Base-by-base conservation (phyloP, 2,888 invertebrate species). In the Omphaloscelis lunosa region DNA sequence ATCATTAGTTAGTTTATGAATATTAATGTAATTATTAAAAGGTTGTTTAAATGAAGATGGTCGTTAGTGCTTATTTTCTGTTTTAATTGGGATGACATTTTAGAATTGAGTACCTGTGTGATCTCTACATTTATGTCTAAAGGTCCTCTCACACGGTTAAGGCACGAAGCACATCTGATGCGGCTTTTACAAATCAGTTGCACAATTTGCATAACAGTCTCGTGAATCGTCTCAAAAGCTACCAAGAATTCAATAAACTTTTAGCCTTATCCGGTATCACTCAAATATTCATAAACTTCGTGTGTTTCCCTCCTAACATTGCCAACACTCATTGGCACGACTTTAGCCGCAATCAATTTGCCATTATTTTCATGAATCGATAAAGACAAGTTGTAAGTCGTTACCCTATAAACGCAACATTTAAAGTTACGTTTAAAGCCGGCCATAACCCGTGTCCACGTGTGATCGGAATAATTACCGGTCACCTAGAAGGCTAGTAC, bases 391-490 rank as follows among this genome's bases (percentile, higher is more conserved):
- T 86, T 89, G 90, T 90, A 92, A 93, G 94, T 93, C 94, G 93
- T 95, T 95, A 95, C 95, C 94, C 95, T 94, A 95, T 94, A 94
- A 94, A 95, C 92, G 87, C 63, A 83, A 80, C 85, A 61, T 92
- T 91, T 92, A 92, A 90, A 92, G 91, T 93, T 94, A 84, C 87
- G 79, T 93, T 93, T 93, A 93, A 95, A 92, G 92, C 93, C 93
- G 91, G 89, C 89, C 92, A 93, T 95, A 95, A 95, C 94, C 91
- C 91, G 92, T 93, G 93, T 94, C 94, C 95, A 95, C 95, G 95
- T 96, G 95, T 95, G 95, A 93, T 94, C 91, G 88, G 96, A 96
- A 96, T 96, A 95, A 95, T 95, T 95, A 94, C 94, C 87, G 90
- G 91, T 89, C 89, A 89, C 89, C 88, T 86, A 88, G 66, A 41